Evolutionary conservation across 1,140 invertebrate genomes (phyloP), one percentile per base, ranked within the genome.

Genomic region (Drosophila nannoptera): DNA sequence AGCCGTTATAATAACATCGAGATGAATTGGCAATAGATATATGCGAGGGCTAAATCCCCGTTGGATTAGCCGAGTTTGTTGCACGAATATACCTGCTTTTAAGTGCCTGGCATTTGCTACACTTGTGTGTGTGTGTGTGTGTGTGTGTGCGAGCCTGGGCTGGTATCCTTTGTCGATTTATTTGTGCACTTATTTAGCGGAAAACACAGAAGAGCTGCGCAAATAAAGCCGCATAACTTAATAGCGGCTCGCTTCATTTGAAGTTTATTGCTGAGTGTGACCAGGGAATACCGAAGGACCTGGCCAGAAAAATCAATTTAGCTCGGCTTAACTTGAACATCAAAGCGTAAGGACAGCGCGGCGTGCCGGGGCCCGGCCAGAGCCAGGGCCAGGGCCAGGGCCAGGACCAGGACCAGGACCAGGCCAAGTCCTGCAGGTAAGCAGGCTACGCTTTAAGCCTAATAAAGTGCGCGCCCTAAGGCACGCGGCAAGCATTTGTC

Each of bases 151-250:
- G 56, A 68, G 43, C 69, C 75, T 33, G 55, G 68, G 77, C 64
- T 69, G 61, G 56, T 63, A 69, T 73, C 65, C 81, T 60, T 80
- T 68, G 73, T 45, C 80, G 80, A 84, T 84, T 84, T 86, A 84
- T 86, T 78, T 83, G 81, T 53, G 73, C 81, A 80, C 80, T 84
- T 84, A 84, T 83, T 81, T 70, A 80, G 73, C 81, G 33, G 67
- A 65, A 58, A 68, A 63, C 38, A 70, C 59, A 52, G 59, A 48
- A 73, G 69, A 78, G 65, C 66, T 72, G 48, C 33, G 59, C 64
- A 59, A 73, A 54, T 77, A 84, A 84, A 74, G 82, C 81, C 82
- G 73, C 82, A 84, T 86, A 86, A 86, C 81, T 81, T 84, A 84
- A 86, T 84, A 53, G 73, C 77, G 46, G 65, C 66, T 77, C 70